Evolutionary conservation across 2,113 vertebrate genomes (phyloP).

Genomic region (Todiramphus chloris): DNA sequence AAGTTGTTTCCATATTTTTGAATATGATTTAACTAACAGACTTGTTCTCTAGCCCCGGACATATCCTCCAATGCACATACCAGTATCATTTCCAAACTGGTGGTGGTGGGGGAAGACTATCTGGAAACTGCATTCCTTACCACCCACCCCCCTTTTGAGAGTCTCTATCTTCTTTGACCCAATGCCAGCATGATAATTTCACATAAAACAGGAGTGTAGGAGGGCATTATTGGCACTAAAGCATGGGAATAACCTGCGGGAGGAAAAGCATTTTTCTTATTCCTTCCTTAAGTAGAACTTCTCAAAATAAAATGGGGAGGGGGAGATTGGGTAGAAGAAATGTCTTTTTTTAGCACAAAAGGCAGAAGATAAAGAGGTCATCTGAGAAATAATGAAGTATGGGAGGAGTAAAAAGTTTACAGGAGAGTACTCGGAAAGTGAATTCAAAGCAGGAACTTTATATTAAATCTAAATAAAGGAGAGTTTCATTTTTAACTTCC

Average conservation of each 20-base stretch:
- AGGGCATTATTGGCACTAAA: constrained; percentile 45
- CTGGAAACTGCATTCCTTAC: neutral
- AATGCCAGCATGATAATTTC: constrained; percentile 31
- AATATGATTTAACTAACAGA: constrained; percentile 43
- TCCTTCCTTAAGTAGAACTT: neutral
- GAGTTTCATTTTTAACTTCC: neutral
- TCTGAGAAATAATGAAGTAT: neutral
- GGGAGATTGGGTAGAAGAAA: neutral
- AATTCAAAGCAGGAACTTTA: neutral
- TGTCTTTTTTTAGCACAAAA: neutral
- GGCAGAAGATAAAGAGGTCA: neutral
- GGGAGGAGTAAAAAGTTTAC: neutral
- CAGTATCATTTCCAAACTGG: neutral
- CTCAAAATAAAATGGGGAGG: neutral
- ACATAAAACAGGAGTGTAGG: constrained; percentile 42
- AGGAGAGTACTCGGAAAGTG: neutral
- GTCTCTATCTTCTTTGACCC: constrained; percentile 19
- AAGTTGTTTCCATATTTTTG: constrained; percentile 21
- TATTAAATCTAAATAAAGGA: neutral
- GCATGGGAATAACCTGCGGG: constrained; percentile 61
- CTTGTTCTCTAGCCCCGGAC: neutral
- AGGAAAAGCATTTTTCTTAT: neutral
- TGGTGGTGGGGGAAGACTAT: neutral
- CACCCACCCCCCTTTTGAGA: neutral
- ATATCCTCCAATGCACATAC: neutral